These are phyloP conservation scores for Syngnathus typhle DNA, from an alignment of 2,113 vertebrate species.

Conservation along the genomic window DNA sequence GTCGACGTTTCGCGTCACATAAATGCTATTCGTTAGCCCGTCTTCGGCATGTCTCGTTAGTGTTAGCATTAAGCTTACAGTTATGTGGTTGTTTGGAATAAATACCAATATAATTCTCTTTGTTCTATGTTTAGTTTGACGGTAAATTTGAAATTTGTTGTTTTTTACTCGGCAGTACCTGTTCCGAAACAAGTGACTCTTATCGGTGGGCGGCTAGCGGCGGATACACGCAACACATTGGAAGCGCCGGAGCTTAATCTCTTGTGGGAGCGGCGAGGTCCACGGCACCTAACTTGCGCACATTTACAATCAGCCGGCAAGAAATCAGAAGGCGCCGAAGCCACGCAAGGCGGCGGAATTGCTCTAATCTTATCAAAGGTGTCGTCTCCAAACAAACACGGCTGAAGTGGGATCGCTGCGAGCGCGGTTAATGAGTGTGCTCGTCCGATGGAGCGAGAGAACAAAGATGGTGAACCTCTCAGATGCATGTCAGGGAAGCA, in stretches of 20 bases:
- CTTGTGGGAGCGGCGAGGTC: slow-evolving; percentile 45
- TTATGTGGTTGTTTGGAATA: no score
- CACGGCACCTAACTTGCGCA: slow-evolving; percentile 42
- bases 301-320: slow-evolving; percentile 40
- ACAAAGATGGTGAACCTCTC: slow-evolving; percentile 54
- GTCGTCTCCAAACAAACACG: slow-evolving; percentile 63
- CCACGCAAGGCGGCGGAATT: slow-evolving; percentile 17
- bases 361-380: slow-evolving; percentile 65
- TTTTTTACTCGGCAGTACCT: slow-evolving; percentile 30
- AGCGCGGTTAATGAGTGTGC: slow-evolving; percentile 58
- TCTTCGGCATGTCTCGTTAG: no score
- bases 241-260: slow-evolving; percentile 55
- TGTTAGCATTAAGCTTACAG: no score
- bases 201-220: slow-evolving; percentile 51
- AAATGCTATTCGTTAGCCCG: no score
- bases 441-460: slow-evolving; percentile 31
- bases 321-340: slow-evolving; percentile 16
- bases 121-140: no score
- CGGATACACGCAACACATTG: slow-evolving; percentile 57
- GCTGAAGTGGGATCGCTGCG: slow-evolving; percentile 63
- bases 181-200: slow-evolving; percentile 51
- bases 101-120: no score
- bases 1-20: no score
- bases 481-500: slow-evolving; percentile 60
- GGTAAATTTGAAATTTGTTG: slow-evolving; percentile 6